Evolutionary conservation across 2,113 vertebrate species (phyloP).

Genomic region (Hypocryptadius cinnamomeus): DNA sequence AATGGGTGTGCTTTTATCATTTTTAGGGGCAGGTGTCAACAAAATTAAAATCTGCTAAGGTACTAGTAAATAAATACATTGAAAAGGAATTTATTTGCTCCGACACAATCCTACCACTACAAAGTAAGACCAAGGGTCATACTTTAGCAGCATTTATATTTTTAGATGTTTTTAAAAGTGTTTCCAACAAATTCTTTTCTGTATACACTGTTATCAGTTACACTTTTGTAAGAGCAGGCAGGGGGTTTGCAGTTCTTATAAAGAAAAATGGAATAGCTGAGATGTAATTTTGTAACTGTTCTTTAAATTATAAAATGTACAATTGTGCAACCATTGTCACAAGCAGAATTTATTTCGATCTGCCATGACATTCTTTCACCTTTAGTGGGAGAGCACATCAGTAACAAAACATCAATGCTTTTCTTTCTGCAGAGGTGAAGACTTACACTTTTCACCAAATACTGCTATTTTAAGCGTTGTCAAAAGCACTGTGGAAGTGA

Average conservation of each 20-base stretch:
- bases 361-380: neutral
- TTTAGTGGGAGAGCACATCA: neutral
- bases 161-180: neutral
- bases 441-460: neutral
- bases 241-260: neutral
- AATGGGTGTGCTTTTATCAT: neutral
- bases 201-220: neutral
- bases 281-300: neutral
- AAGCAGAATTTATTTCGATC: neutral
- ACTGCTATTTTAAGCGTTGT: neutral
- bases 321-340: neutral
- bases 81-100: neutral
- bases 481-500: neutral
- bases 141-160: neutral
- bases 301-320: neutral
- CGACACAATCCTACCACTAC: neutral
- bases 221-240: neutral
- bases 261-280: neutral
- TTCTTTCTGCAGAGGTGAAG: neutral
- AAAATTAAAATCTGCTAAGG: neutral
- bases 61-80: neutral
- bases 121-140: neutral
- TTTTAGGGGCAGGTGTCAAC: neutral
- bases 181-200: neutral
- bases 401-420: neutral